These are phyloP conservation scores for Plemyria rubiginata DNA, from an alignment of 2,888 invertebrate genomes.

Conservation along the genomic window DNA sequence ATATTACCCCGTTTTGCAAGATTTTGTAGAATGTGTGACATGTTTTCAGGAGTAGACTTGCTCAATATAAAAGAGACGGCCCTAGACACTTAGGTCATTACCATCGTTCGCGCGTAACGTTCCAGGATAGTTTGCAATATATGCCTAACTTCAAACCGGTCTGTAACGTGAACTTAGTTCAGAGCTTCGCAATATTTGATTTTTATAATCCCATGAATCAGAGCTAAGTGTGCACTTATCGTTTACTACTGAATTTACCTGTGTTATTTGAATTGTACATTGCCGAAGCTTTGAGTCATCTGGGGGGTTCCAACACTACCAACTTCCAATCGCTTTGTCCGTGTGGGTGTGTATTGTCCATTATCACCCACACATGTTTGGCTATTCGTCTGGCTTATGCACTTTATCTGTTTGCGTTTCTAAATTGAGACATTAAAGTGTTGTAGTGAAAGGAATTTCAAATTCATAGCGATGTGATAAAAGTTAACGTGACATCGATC, in stretches of 20 bases:
- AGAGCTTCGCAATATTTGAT: constrained; percentile 25
- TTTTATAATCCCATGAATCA: constrained; percentile 50
- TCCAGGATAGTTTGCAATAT: constrained; percentile 13
- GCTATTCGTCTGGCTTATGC: constrained; percentile 32
- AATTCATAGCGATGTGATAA: constrained; percentile 22
- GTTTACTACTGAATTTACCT: constrained; percentile 35
- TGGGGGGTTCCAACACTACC: constrained; percentile 29
- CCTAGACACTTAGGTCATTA: constrained; percentile 20
- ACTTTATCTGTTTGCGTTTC: constrained; percentile 38
- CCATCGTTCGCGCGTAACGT: constrained; percentile 10
- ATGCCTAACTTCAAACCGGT: constrained; percentile 21
- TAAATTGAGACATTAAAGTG: constrained; percentile 39
- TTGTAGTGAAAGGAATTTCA: constrained; percentile 31
- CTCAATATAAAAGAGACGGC: not conserved
- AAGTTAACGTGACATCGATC: constrained; percentile 16
- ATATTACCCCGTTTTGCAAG: no score
- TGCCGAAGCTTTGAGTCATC: constrained; percentile 19
- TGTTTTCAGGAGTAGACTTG: not conserved
- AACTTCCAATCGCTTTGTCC: constrained; percentile 27
- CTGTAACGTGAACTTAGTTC: constrained; percentile 13
- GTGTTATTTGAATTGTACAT: constrained; percentile 9
- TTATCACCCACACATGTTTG: constrained; percentile 38
- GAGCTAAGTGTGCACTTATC: constrained; percentile 36
- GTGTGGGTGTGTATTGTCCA: constrained; percentile 38
- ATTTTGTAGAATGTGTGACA: no score